A percentile compares a stretch with the other conserved stretches of the same genome.
Conservation (phyloP, 1,140 invertebrate species). For the Drosophila bocqueti region DNA sequence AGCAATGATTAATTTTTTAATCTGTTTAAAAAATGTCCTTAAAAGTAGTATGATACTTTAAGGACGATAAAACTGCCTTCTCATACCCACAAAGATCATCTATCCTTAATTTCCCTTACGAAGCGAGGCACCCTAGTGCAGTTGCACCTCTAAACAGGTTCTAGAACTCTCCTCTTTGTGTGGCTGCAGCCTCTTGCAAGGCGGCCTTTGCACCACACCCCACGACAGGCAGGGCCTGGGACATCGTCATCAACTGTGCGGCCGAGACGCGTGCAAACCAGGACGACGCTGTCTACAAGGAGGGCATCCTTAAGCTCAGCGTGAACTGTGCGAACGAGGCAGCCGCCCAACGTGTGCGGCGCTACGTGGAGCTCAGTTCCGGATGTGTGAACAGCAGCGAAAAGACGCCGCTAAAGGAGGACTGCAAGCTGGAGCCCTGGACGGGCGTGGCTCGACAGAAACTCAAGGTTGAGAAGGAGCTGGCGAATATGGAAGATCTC, state of each 20-base stretch:
- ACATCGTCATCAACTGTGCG: slow-evolving; percentile 95
- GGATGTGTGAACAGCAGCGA: slow-evolving; percentile 92
- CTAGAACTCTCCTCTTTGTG: slow-evolving; percentile 45
- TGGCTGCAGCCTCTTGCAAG: slow-evolving; percentile 89
- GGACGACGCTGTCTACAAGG: slow-evolving; percentile 94
- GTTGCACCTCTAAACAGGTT: slow-evolving; percentile 56
- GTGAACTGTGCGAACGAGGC: slow-evolving; percentile 93
- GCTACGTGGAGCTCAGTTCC: slow-evolving; percentile 94
- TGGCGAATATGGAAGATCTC: slow-evolving; percentile 88
- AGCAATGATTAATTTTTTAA: too few relatives aligned
- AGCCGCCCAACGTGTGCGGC: slow-evolving; percentile 88
- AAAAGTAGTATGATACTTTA: too few relatives aligned
- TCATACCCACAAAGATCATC: too few relatives aligned
- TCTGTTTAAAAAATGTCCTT: too few relatives aligned
- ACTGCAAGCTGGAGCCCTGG: slow-evolving; percentile 92
- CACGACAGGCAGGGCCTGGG: slow-evolving; percentile 87
- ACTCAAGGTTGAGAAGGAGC: slow-evolving; percentile 92
- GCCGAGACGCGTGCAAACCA: slow-evolving; percentile 95
- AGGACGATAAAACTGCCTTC: too few relatives aligned
- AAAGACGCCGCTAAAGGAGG: slow-evolving; percentile 92
- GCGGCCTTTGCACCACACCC: slow-evolving; percentile 89
- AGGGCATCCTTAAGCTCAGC: slow-evolving; percentile 94
- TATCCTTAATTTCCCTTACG: background rate
- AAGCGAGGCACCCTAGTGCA: slow-evolving; percentile 26
- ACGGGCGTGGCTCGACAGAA: slow-evolving; percentile 94